Evolutionary conservation across 2,888 invertebrate species (phyloP).

Genomic region (Phlogophora meticulosa): DNA sequence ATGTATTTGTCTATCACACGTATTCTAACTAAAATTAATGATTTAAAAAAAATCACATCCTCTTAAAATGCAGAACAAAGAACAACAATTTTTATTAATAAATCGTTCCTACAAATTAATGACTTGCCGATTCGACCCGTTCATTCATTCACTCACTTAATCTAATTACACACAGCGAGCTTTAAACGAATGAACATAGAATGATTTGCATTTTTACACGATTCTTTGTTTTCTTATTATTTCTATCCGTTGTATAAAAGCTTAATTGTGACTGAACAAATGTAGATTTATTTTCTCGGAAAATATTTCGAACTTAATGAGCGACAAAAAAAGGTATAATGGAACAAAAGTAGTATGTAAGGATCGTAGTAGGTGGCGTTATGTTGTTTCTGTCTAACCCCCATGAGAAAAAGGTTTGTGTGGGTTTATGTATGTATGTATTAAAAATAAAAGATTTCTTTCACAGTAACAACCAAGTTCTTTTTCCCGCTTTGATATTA

Average conservation of each 20-base stretch:
- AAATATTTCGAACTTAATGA: slow-evolving; percentile 7
- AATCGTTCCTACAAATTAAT: slow-evolving; percentile 70
- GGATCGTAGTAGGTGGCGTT: no score
- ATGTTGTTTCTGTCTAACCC: no score
- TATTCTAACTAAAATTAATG: slow-evolving; percentile 24
- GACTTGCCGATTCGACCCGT: slow-evolving; percentile 69
- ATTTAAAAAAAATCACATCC: slow-evolving; percentile 20
- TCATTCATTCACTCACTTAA: slow-evolving; percentile 77
- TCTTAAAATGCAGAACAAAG: slow-evolving; percentile 47
- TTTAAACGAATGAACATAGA: slow-evolving; percentile 75
- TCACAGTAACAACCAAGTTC: neutral
- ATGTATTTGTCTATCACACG: slow-evolving; percentile 18
- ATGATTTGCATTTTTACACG: slow-evolving; percentile 75
- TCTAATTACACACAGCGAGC: slow-evolving; percentile 75
- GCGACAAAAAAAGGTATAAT: no score
- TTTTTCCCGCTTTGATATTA: neutral
- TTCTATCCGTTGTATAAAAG: slow-evolving; percentile 42
- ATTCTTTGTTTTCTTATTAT: slow-evolving; percentile 47
- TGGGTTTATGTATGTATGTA: no score
- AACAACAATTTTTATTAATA: slow-evolving; percentile 64
- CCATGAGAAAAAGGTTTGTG: no score
- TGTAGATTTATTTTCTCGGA: slow-evolving; percentile 52
- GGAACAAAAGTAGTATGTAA: no score
- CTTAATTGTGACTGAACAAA: slow-evolving; percentile 49
- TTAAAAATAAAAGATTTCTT: no score